Conservation (phyloP, 2,797 vertebrate species). For the Coilia nasus region DNA sequence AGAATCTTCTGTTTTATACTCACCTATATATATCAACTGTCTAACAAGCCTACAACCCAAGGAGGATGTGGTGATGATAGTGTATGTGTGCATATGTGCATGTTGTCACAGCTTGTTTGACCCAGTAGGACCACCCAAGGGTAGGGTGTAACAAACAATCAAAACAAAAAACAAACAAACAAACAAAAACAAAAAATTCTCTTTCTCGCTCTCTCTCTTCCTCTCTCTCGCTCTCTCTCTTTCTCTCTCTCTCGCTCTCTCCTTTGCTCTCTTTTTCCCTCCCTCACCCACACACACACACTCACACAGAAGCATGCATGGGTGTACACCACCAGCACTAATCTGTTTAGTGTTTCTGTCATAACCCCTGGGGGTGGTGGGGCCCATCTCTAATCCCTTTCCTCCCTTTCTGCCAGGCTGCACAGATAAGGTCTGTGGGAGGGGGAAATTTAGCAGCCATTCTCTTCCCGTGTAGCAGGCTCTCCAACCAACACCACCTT, state of each 20-base stretch:
- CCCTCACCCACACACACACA: not conserved
- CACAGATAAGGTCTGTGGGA: constrained; percentile 47
- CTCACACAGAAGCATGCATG: not conserved
- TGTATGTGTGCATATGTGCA: no score
- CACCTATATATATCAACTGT: no score
- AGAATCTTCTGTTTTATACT: no score
- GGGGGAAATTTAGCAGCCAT: constrained; percentile 46
- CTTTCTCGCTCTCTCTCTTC: no score
- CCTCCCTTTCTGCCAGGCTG: not conserved
- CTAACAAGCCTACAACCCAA: no score
- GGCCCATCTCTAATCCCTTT: not conserved
- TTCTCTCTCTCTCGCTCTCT: constrained; percentile 6
- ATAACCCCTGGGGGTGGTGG: not conserved
- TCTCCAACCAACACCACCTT: constrained; percentile 42
- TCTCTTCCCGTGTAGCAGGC: constrained; percentile 42
- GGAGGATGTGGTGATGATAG: no score
- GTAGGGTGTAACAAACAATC: no score
- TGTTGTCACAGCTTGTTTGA: no score
- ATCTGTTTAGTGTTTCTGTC: constrained; percentile 16
- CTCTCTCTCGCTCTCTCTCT: constrained; percentile 6
- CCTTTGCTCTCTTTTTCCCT: not conserved
- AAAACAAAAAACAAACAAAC: no score
- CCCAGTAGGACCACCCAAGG: no score
- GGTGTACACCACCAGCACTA: not conserved
- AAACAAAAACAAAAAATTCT: no score